phyloP scores from a whole-genome alignment of 2,797 vertebrate species.

The Syngnathus acus region DNA sequence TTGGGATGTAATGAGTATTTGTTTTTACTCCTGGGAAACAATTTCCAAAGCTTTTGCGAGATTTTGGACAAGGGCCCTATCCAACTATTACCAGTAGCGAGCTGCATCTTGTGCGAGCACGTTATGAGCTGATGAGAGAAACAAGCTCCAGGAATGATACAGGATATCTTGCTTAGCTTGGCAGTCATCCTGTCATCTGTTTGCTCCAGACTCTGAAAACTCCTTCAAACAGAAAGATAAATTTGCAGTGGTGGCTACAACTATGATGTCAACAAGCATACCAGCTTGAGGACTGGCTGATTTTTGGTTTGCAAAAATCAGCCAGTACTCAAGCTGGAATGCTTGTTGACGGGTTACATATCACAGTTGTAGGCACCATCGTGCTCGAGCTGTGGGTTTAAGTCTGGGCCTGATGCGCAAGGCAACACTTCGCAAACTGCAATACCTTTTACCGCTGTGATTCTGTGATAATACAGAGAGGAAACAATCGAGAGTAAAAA shows the following conservation, averaged over 20 bases:
- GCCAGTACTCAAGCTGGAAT: too few species aligned
- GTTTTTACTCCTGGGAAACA: neutral
- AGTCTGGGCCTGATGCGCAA: neutral
- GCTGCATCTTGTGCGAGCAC: slow-evolving; percentile 25
- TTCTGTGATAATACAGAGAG: neutral
- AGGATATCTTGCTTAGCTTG: slow-evolving; percentile 23
- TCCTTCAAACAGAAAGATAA: slow-evolving; percentile 9
- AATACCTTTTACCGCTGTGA: neutral
- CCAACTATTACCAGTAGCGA: slow-evolving; percentile 29
- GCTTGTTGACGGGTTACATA: too few species aligned
- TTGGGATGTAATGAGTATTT: neutral
- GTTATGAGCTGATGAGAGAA: slow-evolving; percentile 46
- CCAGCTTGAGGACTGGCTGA: neutral
- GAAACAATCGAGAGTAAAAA: too few species aligned
- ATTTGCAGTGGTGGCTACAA: slow-evolving; percentile 1
- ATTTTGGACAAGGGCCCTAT: slow-evolving; percentile 39
- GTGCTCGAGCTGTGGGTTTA: neutral
- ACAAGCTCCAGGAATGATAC: slow-evolving; percentile 28
- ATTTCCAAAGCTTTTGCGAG: slow-evolving; percentile 5
- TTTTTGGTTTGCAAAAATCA: neutral
- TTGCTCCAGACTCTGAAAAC: slow-evolving; percentile 5
- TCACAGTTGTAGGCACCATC: neutral
- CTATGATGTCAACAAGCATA: slow-evolving; percentile 11
- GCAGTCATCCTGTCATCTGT: slow-evolving; percentile 14
- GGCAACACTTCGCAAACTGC: neutral